Evolutionary conservation across 2,888 invertebrate genomes (phyloP).

Genomic region (Glaucopsyche alexis): DNA sequence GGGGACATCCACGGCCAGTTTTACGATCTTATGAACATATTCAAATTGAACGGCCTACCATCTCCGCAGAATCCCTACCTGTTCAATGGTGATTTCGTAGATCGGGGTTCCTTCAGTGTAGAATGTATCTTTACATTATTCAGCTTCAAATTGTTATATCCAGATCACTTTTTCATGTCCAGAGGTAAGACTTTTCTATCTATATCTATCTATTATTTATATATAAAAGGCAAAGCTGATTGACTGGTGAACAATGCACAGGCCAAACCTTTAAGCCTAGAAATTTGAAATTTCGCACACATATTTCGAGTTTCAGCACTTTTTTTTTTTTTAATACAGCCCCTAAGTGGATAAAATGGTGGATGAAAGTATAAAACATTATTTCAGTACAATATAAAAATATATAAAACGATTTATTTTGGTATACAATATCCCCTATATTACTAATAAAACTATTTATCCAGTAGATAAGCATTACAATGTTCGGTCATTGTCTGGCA

Average conservation of each 20-base stretch:
- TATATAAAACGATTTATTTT: neutral
- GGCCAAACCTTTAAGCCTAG: too few species aligned
- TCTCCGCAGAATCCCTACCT: conserved; percentile 97
- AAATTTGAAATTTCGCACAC: too few species aligned
- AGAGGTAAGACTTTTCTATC: conserved; percentile 89
- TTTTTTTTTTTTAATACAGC: too few species aligned
- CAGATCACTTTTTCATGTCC: conserved; percentile 98
- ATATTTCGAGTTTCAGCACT: too few species aligned
- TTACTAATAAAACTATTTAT: too few species aligned
- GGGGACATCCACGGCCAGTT: conserved; percentile 99
- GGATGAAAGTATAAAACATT: too few species aligned
- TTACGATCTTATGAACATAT: conserved; percentile 98
- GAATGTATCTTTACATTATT: conserved; percentile 99
- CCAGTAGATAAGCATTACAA: too few species aligned
- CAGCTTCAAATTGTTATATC: conserved; percentile 97
- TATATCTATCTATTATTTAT: too few species aligned
- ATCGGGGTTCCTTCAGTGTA: conserved; percentile 99
- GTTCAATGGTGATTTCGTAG: conserved; percentile 99
- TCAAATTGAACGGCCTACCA: conserved; percentile 97
- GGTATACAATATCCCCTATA: neutral
- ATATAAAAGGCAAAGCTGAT: too few species aligned
- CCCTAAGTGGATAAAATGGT: too few species aligned
- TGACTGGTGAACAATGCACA: too few species aligned
- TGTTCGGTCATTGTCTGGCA: too few species aligned
- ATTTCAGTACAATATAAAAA: neutral